These are phyloP conservation scores for Diloba caeruleocephala DNA, from an alignment of 2,888 invertebrate genomes.

Conservation along the genomic window DNA sequence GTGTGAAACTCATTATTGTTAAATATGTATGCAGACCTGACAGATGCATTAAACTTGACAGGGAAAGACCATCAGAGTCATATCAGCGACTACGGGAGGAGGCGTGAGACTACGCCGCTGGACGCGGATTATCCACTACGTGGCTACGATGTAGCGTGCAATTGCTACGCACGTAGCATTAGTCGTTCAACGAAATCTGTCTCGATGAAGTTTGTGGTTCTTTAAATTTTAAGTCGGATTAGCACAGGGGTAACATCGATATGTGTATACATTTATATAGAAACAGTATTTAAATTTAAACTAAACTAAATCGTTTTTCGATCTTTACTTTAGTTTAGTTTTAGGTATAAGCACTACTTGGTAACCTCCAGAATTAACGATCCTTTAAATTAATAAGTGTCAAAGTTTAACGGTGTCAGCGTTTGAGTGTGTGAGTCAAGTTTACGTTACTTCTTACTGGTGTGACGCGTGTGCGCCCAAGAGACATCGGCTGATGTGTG, in stretches of 20 bases:
- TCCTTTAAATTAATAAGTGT: constrained; percentile 86
- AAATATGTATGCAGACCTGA: constrained; percentile 75
- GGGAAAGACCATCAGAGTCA: constrained; percentile 80
- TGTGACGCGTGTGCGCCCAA: constrained; percentile 66
- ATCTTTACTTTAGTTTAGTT: constrained; percentile 44
- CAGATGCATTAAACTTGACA: constrained; percentile 83
- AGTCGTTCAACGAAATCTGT: constrained; percentile 51
- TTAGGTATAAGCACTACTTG: constrained; percentile 59
- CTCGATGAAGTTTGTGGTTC: constrained; percentile 37
- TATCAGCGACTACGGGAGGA: constrained; percentile 69
- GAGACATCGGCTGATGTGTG: constrained; percentile 89
- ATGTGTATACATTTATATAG: not conserved
- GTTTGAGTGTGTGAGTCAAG: constrained; percentile 60
- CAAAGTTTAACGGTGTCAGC: constrained; percentile 75
- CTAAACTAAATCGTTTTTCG: constrained; percentile 40
- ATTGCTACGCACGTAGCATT: constrained; percentile 76
- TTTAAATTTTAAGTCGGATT: constrained; percentile 10
- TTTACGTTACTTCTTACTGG: constrained; percentile 53
- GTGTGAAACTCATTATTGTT: constrained; percentile 70
- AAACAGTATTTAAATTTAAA: not conserved
- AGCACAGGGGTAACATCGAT: not conserved
- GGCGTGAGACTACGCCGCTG: constrained; percentile 84
- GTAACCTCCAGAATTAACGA: constrained; percentile 80
- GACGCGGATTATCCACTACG: constrained; percentile 84
- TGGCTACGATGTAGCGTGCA: constrained; percentile 79